These are phyloP conservation scores for Caradrina clavipalpis DNA, from an alignment of 2,888 invertebrate genomes.

Conservation along the genomic window DNA sequence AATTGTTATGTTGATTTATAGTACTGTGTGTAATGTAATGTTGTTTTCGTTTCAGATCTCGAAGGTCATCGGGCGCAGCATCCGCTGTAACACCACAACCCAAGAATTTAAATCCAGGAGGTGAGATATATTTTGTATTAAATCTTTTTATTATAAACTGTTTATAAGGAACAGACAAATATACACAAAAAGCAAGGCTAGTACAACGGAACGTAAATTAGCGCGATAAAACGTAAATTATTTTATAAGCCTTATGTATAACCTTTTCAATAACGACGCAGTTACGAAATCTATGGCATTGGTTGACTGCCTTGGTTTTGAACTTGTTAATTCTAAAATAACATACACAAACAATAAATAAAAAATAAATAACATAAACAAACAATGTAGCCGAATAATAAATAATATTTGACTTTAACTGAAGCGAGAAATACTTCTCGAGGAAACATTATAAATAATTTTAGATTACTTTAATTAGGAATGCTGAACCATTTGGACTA, in stretches of 20 bases:
- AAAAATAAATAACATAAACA: slow-evolving; percentile 28
- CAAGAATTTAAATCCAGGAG: slow-evolving; percentile 94
- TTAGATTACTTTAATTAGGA: background rate
- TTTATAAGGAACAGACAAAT: background rate
- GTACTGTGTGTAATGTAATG: slow-evolving; percentile 25
- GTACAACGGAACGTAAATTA: background rate
- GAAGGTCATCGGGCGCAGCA: slow-evolving; percentile 94
- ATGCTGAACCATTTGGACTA: slow-evolving; percentile 1
- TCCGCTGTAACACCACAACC: slow-evolving; percentile 94
- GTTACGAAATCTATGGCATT: slow-evolving; percentile 37
- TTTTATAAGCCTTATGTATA: slow-evolving; percentile 25
- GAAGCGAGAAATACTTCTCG: too few species aligned
- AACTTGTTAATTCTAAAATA: slow-evolving; percentile 28
- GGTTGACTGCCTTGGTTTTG: slow-evolving; percentile 9
- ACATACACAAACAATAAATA: slow-evolving; percentile 23
- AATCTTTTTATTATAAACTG: slow-evolving; percentile 7
- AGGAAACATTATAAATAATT: background rate
- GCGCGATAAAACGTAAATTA: slow-evolving; percentile 7
- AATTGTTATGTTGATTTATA: slow-evolving; percentile 14
- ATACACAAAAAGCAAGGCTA: slow-evolving; percentile 21
- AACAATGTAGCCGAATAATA: background rate
- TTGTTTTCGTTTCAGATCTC: slow-evolving; percentile 91
- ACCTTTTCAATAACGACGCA: slow-evolving; percentile 13
- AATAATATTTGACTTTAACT: background rate
- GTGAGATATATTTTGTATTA: slow-evolving; percentile 85